phyloP scores from a whole-genome alignment of 2,113 vertebrate species.

The Arvicanthis niloticus region DNA sequence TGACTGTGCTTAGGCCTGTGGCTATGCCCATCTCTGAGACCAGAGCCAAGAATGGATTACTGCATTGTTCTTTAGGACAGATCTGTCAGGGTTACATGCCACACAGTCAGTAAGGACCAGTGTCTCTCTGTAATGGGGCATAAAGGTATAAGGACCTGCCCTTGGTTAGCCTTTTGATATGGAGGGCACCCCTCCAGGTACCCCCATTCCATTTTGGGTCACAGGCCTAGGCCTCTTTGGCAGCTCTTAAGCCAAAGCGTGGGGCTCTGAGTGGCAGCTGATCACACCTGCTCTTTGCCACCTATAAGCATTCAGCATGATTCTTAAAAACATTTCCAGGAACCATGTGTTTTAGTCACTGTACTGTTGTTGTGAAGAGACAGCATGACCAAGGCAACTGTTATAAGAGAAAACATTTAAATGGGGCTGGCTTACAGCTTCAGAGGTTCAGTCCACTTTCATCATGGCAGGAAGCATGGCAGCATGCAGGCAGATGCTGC shows the following conservation, averaged over 20 bases:
- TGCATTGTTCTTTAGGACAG: conserved; percentile 36
- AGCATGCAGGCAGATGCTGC: background rate
- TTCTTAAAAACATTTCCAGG: background rate
- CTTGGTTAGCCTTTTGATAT: background rate
- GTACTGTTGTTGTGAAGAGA: background rate
- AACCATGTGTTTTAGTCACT: background rate
- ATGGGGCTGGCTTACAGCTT: background rate
- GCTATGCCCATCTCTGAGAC: conserved; percentile 35
- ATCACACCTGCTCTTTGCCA: background rate
- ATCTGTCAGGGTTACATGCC: background rate
- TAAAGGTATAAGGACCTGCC: background rate
- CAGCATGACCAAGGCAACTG: background rate
- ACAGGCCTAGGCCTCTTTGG: background rate
- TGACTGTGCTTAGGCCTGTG: background rate
- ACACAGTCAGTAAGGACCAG: background rate
- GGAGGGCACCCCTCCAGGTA: background rate
- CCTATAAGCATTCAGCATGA: background rate
- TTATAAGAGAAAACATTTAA: background rate
- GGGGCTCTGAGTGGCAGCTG: background rate
- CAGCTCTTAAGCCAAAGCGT: background rate
- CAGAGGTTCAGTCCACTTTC: background rate
- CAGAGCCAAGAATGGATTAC: background rate
- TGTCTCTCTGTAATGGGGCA: background rate
- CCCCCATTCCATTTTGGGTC: background rate
- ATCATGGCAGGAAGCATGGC: background rate